These are phyloP conservation scores for Phyllopteryx taeniolatus DNA, from an alignment of 2,113 vertebrate species.

Conservation along the genomic window DNA sequence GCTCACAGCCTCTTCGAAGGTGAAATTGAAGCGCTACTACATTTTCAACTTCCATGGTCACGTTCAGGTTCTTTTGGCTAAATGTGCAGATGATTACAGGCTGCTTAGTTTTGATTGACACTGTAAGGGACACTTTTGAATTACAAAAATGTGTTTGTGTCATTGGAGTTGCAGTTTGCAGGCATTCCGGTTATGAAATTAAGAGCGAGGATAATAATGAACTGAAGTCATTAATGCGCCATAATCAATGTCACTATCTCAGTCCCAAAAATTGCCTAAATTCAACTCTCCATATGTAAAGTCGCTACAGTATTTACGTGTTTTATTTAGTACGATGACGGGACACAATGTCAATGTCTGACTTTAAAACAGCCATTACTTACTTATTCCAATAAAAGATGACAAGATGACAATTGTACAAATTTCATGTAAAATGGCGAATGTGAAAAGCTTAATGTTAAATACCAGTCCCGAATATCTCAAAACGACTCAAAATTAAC, in stretches of 20 bases:
- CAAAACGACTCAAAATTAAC: slow-evolving; percentile 38
- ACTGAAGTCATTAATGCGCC: neutral
- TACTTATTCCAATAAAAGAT: slow-evolving; percentile 11
- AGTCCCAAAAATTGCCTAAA: neutral
- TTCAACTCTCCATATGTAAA: neutral
- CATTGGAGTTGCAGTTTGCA: neutral
- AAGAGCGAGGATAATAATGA: neutral
- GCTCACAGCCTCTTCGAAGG: no score
- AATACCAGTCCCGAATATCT: slow-evolving; percentile 38
- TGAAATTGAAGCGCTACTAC: neutral
- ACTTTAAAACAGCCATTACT: slow-evolving; percentile 46
- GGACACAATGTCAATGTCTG: neutral
- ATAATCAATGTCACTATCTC: neutral
- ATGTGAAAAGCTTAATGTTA: slow-evolving; percentile 49
- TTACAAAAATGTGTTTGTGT: neutral
- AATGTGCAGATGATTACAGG: no score
- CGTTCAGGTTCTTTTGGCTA: no score
- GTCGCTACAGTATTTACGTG: neutral
- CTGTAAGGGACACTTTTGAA: neutral
- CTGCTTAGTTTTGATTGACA: neutral
- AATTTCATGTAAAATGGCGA: slow-evolving; percentile 75
- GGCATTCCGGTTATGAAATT: neutral
- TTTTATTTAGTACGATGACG: neutral
- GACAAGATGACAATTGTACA: slow-evolving; percentile 15
- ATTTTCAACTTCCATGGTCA: no score